A percentile compares a stretch with the other conserved stretches of the same genome.
phyloP scores from a whole-genome alignment of 2,888 invertebrate genomes.

The Tipula confusa region DNA sequence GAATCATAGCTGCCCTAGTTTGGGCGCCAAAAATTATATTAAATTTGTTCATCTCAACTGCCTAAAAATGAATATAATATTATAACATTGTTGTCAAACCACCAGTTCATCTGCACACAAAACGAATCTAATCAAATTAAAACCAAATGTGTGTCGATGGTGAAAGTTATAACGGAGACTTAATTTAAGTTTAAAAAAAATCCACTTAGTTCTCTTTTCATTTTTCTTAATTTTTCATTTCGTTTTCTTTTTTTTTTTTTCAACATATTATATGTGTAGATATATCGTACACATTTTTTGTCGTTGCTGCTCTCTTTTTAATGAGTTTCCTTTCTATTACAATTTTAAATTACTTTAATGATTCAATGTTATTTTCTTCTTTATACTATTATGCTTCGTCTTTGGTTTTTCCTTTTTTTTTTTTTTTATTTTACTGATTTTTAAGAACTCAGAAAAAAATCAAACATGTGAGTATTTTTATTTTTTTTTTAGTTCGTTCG shows the following conservation, averaged over 20 bases:
- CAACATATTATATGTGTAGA: neutral
- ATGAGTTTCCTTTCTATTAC: constrained; percentile 25
- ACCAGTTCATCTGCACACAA: neutral
- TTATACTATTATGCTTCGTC: neutral
- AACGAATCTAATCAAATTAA: neutral
- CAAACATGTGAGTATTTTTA: neutral
- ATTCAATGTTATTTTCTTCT: neutral
- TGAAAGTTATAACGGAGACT: constrained; percentile 7
- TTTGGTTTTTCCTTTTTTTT: neutral
- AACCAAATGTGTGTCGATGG: constrained; percentile 3
- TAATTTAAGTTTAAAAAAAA: neutral
- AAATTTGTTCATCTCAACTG: neutral
- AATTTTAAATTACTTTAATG: constrained; percentile 25
- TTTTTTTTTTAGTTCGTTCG: neutral
- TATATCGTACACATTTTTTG: neutral
- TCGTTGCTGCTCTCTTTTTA: constrained; percentile 25
- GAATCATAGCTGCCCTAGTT: neutral
- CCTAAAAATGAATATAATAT: too few relatives aligned
- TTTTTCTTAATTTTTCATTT: constrained; percentile 7
- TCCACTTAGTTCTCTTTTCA: neutral
- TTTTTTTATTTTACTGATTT: neutral
- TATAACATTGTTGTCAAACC: neutral
- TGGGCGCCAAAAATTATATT: neutral
- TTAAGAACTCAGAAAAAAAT: neutral
- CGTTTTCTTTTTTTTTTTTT: neutral